Evolutionary conservation across 2,888 invertebrate genomes (phyloP), one percentile per base, ranked within the genome.

Genomic region (Blomia tropicalis): DNA sequence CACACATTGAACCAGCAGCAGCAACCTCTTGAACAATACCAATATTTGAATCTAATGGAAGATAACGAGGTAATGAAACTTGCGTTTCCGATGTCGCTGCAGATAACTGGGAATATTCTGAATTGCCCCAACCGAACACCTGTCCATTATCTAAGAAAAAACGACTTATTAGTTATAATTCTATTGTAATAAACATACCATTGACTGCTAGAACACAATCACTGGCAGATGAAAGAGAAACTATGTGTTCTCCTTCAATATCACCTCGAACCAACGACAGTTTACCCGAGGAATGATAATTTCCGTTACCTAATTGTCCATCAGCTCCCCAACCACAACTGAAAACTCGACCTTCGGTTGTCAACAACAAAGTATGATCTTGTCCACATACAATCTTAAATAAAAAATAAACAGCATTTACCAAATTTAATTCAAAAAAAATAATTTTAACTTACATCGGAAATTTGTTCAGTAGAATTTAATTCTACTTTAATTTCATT

Each of bases 51-150:
- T 61, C 66, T 25, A 80, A 76, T 59, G 79, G 77, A 0, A 83
- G 79, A 56, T 82, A 75, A 43, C 65, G 66, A 0, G 76, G 72
- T 3, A 70, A 63, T 51, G 70, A 69, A n/a, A 74, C 69, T 67
- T 76, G 73, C 4, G 71, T 61, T 36, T 74, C 70, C 7, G 63
- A 74, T 11, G 72, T 75, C 66, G 73, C 70, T 69, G 77, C 74
- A 29, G 80, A 77, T 41, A 96, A 76, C 73, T 95, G 95, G 0
- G 83, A 82, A 71, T 92, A 93, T 75, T 96, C 95, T 0, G 86
- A 84, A 73, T 92, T 95, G 5, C 96, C 95, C 93, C 95, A 96
- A 1, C 92, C 95, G 75, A 92, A 95, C 1, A 91, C 79, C 70
- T 91, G 86, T 2, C 93, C 92, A 69, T 82, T 82, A 67, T 89